Base-by-base conservation (phyloP, 2,888 invertebrate species). In the Camponotus fellah region DNA sequence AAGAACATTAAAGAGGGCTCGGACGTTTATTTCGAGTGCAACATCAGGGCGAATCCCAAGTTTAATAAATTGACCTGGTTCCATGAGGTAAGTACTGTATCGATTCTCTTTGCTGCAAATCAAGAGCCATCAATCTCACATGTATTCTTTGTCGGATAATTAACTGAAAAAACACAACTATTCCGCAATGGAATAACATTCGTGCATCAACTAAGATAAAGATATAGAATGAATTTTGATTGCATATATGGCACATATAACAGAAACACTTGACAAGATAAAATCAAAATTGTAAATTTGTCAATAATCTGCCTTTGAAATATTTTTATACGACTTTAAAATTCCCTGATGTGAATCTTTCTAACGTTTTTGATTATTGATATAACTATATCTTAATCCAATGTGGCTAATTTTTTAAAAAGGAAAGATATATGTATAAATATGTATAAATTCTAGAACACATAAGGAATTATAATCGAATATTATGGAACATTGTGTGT, bases 21-120 rank as follows among this genome's bases (percentile, higher is more conserved):
- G 93, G 98, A 98, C 95, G 98, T 98, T 79, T 98, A 98, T 95
- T 98, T 98, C 95, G 98, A 98, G 94, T 98, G 98, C 95, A 97
- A 97, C 91, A 97, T 98, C 87, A 96, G 97, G 93, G 97, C 98
- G 75, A 98, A 98, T 95, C 98, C 98, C 26, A 97, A 97, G 92
- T 97, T 97, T 64, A 97, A 97, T 95, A 97, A 97, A 93, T 96
- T 98, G 92, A 96, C 97, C 87, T 98, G 98, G 98, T 98, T 97
- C 94, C 98, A 98, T 95, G 97, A 97, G 95, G 98, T 98, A 96
- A 97, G 87, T 60, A 17, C 40, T 46, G 17, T 21, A 77, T 49
- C 65, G 64, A 84, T 17, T 8, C 12, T 46, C 37, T 68, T 49
- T 43, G 64, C 53, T 37, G 12, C 32, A 43, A 66, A 49, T 79